Conservation (phyloP, 2,888 invertebrate genomes). For the Microplitis deprimator region DNA sequence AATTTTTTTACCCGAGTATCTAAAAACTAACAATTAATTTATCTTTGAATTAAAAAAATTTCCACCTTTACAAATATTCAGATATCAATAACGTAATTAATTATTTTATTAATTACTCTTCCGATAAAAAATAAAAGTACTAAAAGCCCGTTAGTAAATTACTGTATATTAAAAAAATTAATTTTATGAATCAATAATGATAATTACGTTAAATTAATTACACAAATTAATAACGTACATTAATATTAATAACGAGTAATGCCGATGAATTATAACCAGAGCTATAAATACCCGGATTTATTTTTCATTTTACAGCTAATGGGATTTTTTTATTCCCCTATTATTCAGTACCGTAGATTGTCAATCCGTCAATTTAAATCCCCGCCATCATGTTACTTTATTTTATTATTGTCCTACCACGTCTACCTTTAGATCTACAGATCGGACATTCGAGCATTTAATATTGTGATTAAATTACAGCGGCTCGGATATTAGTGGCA, state of each 20-base stretch:
- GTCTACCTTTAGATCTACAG: not conserved
- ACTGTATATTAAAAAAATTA: not conserved
- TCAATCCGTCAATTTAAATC: constrained; percentile 5
- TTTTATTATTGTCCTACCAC: not conserved
- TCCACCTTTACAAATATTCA: no score
- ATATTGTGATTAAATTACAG: not conserved
- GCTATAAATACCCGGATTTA: not conserved
- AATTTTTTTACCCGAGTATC: no score
- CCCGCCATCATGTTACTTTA: not conserved
- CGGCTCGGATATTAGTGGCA: not conserved
- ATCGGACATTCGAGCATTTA: not conserved
- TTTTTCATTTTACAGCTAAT: constrained; percentile 17
- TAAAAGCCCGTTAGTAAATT: not conserved
- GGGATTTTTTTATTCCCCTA: not conserved
- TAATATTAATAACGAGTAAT: not conserved
- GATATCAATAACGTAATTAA: no score
- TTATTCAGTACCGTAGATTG: not conserved
- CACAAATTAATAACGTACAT: not conserved
- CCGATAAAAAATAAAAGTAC: not conserved
- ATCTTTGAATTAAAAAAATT: no score
- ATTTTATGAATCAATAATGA: not conserved
- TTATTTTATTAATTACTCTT: no score
- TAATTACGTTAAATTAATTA: not conserved
- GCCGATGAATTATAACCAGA: not conserved
- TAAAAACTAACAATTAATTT: no score